These are phyloP conservation scores for Dendrolimus punctatus DNA, from an alignment of 1,140 invertebrate species.

Conservation along the genomic window DNA sequence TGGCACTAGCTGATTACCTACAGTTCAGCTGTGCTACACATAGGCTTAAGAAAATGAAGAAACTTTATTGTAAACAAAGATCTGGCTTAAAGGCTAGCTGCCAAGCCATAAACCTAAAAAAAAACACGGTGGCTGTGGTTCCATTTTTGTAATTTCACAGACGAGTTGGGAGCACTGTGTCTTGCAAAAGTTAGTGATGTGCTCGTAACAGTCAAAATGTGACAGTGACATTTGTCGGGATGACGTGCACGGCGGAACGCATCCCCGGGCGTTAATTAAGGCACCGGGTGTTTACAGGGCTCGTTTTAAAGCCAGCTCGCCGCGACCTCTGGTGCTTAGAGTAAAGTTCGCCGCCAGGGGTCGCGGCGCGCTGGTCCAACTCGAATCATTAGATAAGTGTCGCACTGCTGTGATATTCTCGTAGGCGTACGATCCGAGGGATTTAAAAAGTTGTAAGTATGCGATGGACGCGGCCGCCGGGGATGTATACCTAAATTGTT, in stretches of 20 bases:
- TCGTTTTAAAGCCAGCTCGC: conserved; percentile 23
- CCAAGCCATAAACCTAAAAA: too few species aligned
- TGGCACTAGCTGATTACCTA: too few species aligned
- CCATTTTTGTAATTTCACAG: too few species aligned
- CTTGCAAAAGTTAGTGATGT: too few species aligned
- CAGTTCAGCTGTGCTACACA: too few species aligned
- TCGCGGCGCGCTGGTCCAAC: conserved; percentile 6
- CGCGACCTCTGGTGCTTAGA: conserved; percentile 4
- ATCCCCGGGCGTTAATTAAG: conserved; percentile 7
- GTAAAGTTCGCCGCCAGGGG: conserved; percentile 4
- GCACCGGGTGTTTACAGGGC: conserved; percentile 58
- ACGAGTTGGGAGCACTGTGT: too few species aligned
- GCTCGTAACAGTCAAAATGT: too few species aligned
- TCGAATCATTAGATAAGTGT: conserved; percentile 41
- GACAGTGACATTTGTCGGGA: too few species aligned
- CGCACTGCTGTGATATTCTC: conserved; percentile 59
- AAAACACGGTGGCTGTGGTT: too few species aligned
- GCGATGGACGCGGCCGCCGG: conserved; percentile 26
- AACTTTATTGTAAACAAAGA: too few species aligned
- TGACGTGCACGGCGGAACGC: conserved; percentile 1
- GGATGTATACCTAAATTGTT: conserved; percentile 4
- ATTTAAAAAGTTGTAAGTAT: conserved; percentile 26
- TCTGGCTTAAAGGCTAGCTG: too few species aligned
- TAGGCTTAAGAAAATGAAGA: too few species aligned
- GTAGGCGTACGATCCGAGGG: conserved; percentile 38